phyloP scores from a whole-genome alignment of 2,113 vertebrate genomes.

The Holacanthus passer region DNA sequence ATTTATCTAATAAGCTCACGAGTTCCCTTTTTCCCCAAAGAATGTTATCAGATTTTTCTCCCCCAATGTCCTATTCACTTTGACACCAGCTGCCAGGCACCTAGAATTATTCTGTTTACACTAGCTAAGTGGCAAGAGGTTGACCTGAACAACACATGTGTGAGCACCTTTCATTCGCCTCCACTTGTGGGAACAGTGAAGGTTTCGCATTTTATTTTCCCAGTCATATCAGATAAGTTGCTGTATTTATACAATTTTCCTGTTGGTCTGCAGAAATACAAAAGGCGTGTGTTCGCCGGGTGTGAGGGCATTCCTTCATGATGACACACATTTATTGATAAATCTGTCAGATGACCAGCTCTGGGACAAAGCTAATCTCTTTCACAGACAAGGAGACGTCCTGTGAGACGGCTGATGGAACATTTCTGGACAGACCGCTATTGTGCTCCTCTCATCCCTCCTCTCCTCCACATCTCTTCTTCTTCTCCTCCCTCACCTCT shows the following conservation, averaged over 20 bases:
- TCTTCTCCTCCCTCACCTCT: not conserved
- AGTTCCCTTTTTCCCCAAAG: constrained; percentile 56
- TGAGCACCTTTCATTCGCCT: constrained; percentile 57
- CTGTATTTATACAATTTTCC: constrained; percentile 38
- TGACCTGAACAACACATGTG: constrained; percentile 53
- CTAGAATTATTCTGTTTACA: constrained; percentile 66
- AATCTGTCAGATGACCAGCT: constrained; percentile 20
- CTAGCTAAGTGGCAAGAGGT: constrained; percentile 53
- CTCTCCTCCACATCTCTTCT: not conserved
- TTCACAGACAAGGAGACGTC: constrained; percentile 28
- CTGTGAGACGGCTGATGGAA: constrained; percentile 20
- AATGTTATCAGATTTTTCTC: constrained; percentile 77
- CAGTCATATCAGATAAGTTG: constrained; percentile 53
- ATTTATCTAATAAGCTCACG: constrained; percentile 60
- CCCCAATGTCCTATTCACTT: constrained; percentile 54
- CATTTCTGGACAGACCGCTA: constrained; percentile 35
- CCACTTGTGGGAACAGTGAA: constrained; percentile 51
- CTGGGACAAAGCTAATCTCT: constrained; percentile 15
- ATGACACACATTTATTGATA: constrained; percentile 37
- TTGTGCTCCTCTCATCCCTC: constrained; percentile 2
- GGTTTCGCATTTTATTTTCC: constrained; percentile 62
- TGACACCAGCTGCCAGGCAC: constrained; percentile 68
- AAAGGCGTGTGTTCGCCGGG: constrained; percentile 33
- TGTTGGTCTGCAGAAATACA: constrained; percentile 41
- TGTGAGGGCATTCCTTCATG: not conserved